Base-by-base conservation (phyloP, 2,113 vertebrate species). In the Phodopus roborovskii region DNA sequence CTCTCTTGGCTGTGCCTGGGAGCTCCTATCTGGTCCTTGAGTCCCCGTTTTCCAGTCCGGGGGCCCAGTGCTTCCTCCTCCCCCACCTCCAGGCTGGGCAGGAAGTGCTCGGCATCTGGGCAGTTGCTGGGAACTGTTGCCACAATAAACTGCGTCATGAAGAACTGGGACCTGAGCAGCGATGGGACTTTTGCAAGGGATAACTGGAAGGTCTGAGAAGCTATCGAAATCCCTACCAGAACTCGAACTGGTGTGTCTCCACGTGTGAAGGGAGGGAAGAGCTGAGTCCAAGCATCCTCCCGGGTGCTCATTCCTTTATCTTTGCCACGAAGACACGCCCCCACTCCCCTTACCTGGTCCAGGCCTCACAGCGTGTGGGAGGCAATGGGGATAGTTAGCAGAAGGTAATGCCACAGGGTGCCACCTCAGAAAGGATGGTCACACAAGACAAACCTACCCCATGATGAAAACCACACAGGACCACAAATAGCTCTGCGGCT, bases 61-160 rank as follows among this genome's bases (percentile, higher is more conserved):
- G 15, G 22, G 15, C 16, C 50, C 36, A 28, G 53, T 22, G 26
- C 48, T 77, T 20, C 30, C 64, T 22, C 48, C 48, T 24, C 58
- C 15, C 20, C 13, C 88, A 12, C 39, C 28, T 4, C 13, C 28
- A 53, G 73, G n/a, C 74, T 48, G 13, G 2, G 93, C 36, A 15
- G 88, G 15, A 90, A 64, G 62, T 82, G 39, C 96, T 82, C 45
- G 90, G 97, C 68, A 87, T 70, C 90, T 71, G 78, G 85, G 90
- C 88, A 15, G 98, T 98, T 97, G 92, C 97, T 90, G 90, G 93
- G 96, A 95, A 62, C 93, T 96, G 98, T 99, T 98, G 97, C 98
- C 98, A 98, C 97, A 98, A 98, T 98, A 99, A 98, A 98, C 92
- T 62, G 30, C 81, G 88, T 94, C 92, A 96, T 73, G 82, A 39